Evolutionary conservation across 92 coral and sea anemone species (phyloP).

Genomic region (Palythoa grandis): DNA sequence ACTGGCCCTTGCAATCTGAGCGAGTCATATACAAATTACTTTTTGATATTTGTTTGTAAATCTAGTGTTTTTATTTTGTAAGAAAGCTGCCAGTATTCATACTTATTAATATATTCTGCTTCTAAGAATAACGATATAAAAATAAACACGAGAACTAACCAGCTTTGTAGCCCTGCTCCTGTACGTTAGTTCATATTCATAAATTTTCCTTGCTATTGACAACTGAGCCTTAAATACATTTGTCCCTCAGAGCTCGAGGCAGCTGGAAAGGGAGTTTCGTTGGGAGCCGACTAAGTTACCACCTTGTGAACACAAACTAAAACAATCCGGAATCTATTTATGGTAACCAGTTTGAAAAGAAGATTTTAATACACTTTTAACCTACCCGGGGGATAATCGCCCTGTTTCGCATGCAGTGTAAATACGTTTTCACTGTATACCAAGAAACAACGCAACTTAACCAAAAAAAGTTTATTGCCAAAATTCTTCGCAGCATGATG

Average conservation of each 20-base stretch:
- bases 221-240: neutral
- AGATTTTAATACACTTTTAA: slow-evolving; percentile 42
- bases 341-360: slow-evolving; percentile 26
- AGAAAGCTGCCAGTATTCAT: slow-evolving; percentile 9
- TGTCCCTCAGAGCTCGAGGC: neutral
- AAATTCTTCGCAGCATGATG: slow-evolving; percentile 3
- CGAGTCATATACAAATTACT: slow-evolving; percentile 9
- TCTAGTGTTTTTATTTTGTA: slow-evolving; percentile 29
- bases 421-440: slow-evolving; percentile 6
- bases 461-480: slow-evolving; percentile 22
- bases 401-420: slow-evolving; percentile 13
- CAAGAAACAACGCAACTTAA: neutral
- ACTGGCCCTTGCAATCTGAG: neutral
- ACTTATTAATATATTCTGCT: slow-evolving; percentile 12
- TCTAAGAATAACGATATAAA: slow-evolving; percentile 5
- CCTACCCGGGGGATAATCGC: slow-evolving; percentile 45
- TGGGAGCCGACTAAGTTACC: neutral
- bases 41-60: neutral
- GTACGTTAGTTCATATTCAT: neutral
- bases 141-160: neutral
- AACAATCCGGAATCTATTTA: slow-evolving; percentile 44
- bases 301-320: slow-evolving; percentile 25
- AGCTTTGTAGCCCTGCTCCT: neutral
- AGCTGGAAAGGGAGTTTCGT: neutral
- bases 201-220: too few species aligned